Evolutionary conservation across 1,140 invertebrate species (phyloP), one percentile per base, ranked within the genome.

Genomic region (Berghia stephanieae): DNA sequence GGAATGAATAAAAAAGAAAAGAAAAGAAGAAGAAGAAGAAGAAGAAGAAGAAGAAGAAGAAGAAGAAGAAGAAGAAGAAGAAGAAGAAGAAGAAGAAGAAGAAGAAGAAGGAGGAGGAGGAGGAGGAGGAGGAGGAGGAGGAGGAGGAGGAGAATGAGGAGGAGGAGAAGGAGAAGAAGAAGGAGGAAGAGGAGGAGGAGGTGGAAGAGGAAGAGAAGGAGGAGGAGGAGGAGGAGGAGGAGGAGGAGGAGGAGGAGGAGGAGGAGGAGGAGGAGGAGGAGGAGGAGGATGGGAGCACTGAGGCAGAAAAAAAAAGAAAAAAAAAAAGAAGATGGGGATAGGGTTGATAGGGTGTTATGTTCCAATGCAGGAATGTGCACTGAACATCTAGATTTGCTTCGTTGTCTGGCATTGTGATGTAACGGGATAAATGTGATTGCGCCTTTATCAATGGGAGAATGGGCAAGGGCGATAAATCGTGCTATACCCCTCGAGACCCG

Each of bases 91-190:
- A 77, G 44, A 38, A 8, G 55, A 36, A 49, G 36, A 38, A 24
- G 27, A 66, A n/a, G 44, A 36, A 43, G 10, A 60, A 66, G 18
- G n/a, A 4, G 3, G 63, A 60, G 34, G 63, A 13, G 57, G 43
- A 31, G 31, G 6, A 63, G 43, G 73, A 44, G 66, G 52, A 40
- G 21, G 57, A 24, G 66, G 40, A 24, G 74, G 38, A 27, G 74
- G 67, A 67, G 40, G 67, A 24, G 24, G 44, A 40, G 55, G 4
- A n/a, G n/a, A n/a, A n/a, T n/a, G n/a, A n/a, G n/a, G n/a, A n/a
- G n/a, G n/a, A n/a, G n/a, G n/a, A n/a, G 3, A 38, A 42, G 2
- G 95, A n/a, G n/a, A n/a, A n/a, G n/a, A n/a, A n/a, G n/a, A n/a
- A 38, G 40, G 24, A 27, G 60, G 21, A 38, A n/a, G 4, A 27